Evolutionary conservation across 2,113 vertebrate species (phyloP), one percentile per base, ranked within the genome.

Genomic region (Aptenodytes patagonicus): DNA sequence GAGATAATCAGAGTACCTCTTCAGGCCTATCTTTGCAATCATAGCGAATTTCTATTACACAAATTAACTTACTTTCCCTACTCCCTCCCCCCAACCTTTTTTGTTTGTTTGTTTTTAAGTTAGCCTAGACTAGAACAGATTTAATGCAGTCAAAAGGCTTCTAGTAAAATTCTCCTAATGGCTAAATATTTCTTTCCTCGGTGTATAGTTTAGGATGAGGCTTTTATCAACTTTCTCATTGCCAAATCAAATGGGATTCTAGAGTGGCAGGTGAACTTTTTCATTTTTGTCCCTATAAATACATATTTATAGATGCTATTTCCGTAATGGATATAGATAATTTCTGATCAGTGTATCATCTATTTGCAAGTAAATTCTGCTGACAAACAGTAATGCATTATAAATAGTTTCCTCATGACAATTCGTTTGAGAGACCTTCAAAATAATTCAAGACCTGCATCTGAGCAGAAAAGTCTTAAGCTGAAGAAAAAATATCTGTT

Each of bases 61-160:
- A 83, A 57, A 91, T 81, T 34, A 71, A 52, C 11, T 62, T 24
- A 24, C 24, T 88, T 75, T 58, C 61, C 28, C 42, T 57, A 5
- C 15, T 66, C 13, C 3, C 10, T 7, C 10, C 10, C 2, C 0
- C 9, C 15, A 19, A 0, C 9, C 10, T 34, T 28, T 8, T 70
- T 75, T 81, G 11, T 61, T 80, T 61, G 3, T 32, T 44, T 81
- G 10, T 9, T 91, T 95, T 80, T 42, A 70, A 77, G 20, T 70
- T 92, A 69, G 8, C 17, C 28, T 73, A 55, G 26, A 17, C 13
- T 79, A 40, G 28, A 92, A 46, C 8, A 19, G 24, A 72, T 80
- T n/a, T 36, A 65, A 71, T 55, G n/a, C 8, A 66, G 58, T 55
- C n/a, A 75, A 68, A n/a, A 87, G 28, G 26, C 17, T 77, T 69